Evolutionary conservation across 2,113 vertebrate species (phyloP).

Genomic region (Pelobates fuscus): DNA sequence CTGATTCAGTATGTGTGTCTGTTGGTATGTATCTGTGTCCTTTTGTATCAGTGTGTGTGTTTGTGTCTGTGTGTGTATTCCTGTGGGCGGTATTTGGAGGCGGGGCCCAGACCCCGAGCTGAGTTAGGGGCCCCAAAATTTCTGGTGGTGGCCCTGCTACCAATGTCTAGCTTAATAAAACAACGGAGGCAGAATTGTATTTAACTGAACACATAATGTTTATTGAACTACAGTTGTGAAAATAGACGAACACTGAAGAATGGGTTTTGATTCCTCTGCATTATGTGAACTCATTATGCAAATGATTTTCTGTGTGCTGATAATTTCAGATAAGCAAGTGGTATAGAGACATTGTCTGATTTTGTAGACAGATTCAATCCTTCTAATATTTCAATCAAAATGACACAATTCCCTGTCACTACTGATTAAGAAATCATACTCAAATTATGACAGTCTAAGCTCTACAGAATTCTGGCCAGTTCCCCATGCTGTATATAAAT

Average conservation of each 20-base stretch:
- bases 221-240: neutral
- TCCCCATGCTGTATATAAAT: neutral
- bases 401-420: slow-evolving; percentile 38
- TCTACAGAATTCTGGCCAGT: slow-evolving; percentile 31
- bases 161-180: neutral
- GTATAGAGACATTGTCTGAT: neutral
- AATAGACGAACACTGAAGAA: neutral
- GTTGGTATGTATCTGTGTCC: too few relatives aligned
- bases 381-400: slow-evolving; percentile 39
- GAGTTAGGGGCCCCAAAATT: too few relatives aligned
- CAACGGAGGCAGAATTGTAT: neutral
- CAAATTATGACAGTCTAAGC: slow-evolving; percentile 45
- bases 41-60: too few relatives aligned
- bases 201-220: neutral
- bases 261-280: neutral
- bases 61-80: too few relatives aligned
- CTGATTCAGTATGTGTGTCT: too few relatives aligned
- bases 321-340: neutral
- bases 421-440: slow-evolving; percentile 40
- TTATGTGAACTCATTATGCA: slow-evolving; percentile 26
- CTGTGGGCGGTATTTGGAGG: too few relatives aligned
- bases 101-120: too few relatives aligned
- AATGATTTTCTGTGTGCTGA: neutral
- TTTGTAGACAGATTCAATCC: slow-evolving; percentile 29
- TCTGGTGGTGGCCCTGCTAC: too few relatives aligned